Conservation (phyloP, 2,797 vertebrate genomes). For the Corythornis leucogaster region DNA sequence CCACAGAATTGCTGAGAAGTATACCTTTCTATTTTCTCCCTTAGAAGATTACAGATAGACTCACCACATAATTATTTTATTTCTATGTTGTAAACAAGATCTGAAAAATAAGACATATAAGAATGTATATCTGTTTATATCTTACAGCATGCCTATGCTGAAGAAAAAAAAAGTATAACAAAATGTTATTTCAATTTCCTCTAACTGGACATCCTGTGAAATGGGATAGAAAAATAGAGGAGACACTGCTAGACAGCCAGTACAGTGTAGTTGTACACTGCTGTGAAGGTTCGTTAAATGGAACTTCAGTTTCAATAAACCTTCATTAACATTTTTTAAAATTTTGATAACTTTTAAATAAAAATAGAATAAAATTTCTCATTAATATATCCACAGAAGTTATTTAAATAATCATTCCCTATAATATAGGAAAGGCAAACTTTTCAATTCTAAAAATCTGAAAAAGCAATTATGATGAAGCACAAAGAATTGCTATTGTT, state of each 20-base stretch:
- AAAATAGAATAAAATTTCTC: background rate
- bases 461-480: background rate
- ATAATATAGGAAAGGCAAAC: background rate
- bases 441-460: background rate
- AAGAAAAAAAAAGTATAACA: background rate
- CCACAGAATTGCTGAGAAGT: background rate
- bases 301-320: background rate
- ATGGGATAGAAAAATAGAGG: background rate
- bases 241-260: background rate
- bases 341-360: background rate
- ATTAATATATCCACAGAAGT: background rate
- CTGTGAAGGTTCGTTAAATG: background rate
- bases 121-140: background rate
- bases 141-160: background rate
- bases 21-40: background rate
- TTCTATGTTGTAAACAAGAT: slow-evolving; percentile 27
- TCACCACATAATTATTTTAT: slow-evolving; percentile 37
- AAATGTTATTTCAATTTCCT: slow-evolving; percentile 20
- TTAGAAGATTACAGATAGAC: background rate
- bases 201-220: background rate
- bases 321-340: background rate
- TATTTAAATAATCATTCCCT: background rate
- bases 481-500: background rate
- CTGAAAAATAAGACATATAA: background rate
- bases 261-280: background rate